phyloP scores from a whole-genome alignment of 2,113 vertebrate species.

The Agapornis roseicollis region DNA sequence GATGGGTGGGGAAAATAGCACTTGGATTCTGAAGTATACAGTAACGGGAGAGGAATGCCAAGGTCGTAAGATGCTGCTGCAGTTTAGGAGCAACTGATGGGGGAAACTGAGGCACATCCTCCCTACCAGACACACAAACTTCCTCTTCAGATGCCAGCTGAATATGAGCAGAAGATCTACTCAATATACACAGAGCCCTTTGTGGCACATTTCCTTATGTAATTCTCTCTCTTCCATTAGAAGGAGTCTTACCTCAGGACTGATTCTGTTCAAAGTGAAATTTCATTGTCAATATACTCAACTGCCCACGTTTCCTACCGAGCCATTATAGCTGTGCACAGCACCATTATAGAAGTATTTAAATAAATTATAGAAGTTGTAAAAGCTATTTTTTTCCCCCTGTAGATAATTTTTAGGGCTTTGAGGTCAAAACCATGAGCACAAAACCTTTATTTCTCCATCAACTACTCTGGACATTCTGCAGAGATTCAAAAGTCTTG shows the following conservation, averaged over 20 bases:
- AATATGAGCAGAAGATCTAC: rapidly evolving
- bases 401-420: background rate
- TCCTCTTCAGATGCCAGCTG: background rate
- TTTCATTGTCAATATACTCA: background rate
- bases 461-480: rapidly evolving
- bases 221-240: background rate
- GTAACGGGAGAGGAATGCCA: background rate
- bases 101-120: background rate
- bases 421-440: background rate
- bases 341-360: background rate
- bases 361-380: background rate
- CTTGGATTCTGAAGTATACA: background rate
- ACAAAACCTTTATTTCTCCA: background rate
- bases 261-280: background rate
- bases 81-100: background rate
- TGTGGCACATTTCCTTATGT: background rate
- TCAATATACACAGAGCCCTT: too few species aligned
- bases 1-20: background rate
- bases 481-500: background rate
- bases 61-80: background rate
- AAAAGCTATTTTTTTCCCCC: background rate
- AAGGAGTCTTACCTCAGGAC: background rate
- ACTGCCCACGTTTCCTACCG: background rate
- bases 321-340: background rate
- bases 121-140: background rate